These are phyloP conservation scores for Paguma larvata DNA, from an alignment of 2,797 vertebrate genomes.

Conservation along the genomic window DNA sequence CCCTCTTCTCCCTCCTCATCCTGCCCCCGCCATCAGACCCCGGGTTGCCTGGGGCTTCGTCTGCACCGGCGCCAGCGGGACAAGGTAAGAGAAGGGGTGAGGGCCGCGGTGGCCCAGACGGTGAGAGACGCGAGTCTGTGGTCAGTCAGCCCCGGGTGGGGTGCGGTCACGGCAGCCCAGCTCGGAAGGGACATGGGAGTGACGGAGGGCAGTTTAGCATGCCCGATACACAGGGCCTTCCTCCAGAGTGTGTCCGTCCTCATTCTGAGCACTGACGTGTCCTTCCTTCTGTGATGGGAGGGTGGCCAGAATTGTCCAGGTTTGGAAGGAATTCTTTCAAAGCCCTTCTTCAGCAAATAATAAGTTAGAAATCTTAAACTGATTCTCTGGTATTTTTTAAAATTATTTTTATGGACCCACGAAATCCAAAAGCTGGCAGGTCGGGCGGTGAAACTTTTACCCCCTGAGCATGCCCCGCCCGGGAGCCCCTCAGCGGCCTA, in stretches of 20 bases:
- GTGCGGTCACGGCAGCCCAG: too few species aligned
- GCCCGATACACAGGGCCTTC: background rate
- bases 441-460: background rate
- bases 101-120: background rate
- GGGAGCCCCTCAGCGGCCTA: background rate
- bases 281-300: background rate
- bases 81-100: background rate
- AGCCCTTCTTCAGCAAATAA: background rate
- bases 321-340: background rate
- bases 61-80: background rate
- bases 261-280: fast-evolving
- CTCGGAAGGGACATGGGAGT: too few species aligned
- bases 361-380: background rate
- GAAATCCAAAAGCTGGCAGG: background rate
- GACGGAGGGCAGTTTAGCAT: fast-evolving
- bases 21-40: background rate
- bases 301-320: fast-evolving
- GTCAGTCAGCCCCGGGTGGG: background rate
- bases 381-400: background rate
- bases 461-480: background rate
- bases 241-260: fast-evolving
- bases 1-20: background rate
- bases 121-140: fast-evolving
- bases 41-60: background rate
- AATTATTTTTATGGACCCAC: background rate